Base-by-base conservation (phyloP, 2,888 invertebrate species). In the Ellobium chinense region DNA sequence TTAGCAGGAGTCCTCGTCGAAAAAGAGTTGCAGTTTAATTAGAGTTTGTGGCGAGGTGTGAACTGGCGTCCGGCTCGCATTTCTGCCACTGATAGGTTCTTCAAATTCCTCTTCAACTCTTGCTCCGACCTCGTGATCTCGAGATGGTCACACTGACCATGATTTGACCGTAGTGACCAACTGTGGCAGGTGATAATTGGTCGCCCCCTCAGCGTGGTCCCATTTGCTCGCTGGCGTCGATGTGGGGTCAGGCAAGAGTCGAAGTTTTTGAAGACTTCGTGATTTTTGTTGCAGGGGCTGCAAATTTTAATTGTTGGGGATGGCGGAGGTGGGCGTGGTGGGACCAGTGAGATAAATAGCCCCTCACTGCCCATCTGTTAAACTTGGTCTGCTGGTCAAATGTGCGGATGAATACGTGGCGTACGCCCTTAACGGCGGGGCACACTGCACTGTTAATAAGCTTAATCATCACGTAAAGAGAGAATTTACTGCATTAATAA, bases 171-270 rank as follows among this genome's bases (percentile, higher is more conserved):
- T n/a, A 31, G 14, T 70, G 78, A 62, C 78, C 70, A 56, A 18
- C 12, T 63, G 5, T 73, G 78, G 12, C 78, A 78, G 78, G 65
- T 72, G 78, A 63, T 78, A 78, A 78, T 72, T 78, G 65, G 37
- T 24, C 56, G 63, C 63, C 27, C 72, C 65, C 56, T 66, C 29
- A 56, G 29, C 12, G 56, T 12, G n/a, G 12, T 29, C 27, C 34
- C 12, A n/a, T 46, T 60, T 29, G 39, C 4, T 46, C 9, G 39
- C 29, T 12, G 46, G 1, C 31, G 0, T 14, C n/a, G 4, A 9
- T 29, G 12, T 39, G 54, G 54, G 74, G 74, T 74, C 74, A 74
- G 63, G 14, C n/a, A n/a, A 24, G 18, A 63, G 74, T 63, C 46
- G 34, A 63, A 34, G 74, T 63, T 63, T 63, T 72, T 12, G n/a